Evolutionary conservation across 2,888 invertebrate genomes (phyloP).

Genomic region (Acleris emargana): DNA sequence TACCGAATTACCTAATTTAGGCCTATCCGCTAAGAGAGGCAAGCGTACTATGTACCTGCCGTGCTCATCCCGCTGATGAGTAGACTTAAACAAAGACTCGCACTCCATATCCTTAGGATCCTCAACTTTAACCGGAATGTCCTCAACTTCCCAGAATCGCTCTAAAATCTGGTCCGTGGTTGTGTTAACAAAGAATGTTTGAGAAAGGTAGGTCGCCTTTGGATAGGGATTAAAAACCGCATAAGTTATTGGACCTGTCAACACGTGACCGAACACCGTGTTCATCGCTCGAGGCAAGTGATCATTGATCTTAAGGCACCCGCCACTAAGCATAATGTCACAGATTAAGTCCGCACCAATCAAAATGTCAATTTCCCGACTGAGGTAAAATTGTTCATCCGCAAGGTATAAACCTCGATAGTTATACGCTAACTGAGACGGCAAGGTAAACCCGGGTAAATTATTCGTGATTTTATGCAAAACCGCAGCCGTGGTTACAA

Average conservation of each 20-base stretch:
- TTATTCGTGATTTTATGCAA: neutral
- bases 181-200: neutral
- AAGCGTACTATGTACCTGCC: constrained; percentile 1
- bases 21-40: constrained; percentile 1
- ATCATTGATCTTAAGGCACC: constrained; percentile 2
- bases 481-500: neutral
- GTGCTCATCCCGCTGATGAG: neutral
- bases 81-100: neutral
- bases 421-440: neutral
- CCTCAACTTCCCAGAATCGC: constrained; percentile 6
- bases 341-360: neutral
- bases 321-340: neutral
- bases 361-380: constrained; percentile 1
- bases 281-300: constrained; percentile 1
- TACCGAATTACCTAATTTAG: neutral
- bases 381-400: constrained; percentile 4
- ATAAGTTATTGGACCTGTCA: neutral
- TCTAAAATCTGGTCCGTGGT: constrained; percentile 4
- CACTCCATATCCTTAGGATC: neutral
- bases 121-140: neutral
- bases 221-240: constrained; percentile 2
- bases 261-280: constrained; percentile 2
- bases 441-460: neutral
- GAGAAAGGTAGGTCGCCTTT: neutral
- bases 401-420: constrained; percentile 1